Evolutionary conservation across 2,888 invertebrate genomes (phyloP).

Genomic region (Celastrina argiolus): DNA sequence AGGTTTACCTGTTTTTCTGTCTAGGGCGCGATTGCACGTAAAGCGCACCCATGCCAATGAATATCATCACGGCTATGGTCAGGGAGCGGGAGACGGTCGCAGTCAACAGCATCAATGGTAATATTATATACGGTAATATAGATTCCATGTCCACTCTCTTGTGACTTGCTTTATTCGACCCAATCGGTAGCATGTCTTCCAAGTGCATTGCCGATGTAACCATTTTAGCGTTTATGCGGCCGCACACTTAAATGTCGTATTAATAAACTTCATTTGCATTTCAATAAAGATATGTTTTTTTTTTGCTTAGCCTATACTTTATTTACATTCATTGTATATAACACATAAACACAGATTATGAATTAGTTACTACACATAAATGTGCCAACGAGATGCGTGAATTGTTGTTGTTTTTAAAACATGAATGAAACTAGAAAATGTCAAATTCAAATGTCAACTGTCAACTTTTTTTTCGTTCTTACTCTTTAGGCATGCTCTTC

Average conservation of each 20-base stretch:
- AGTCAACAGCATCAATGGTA: conserved; percentile 56
- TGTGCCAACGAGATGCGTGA: conserved; percentile 7
- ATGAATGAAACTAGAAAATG: neutral
- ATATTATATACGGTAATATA: conserved; percentile 59
- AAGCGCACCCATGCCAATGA: conserved; percentile 62
- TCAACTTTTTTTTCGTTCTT: conserved; percentile 23
- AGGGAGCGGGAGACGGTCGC: conserved; percentile 56
- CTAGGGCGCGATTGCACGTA: conserved; percentile 64
- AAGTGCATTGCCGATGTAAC: conserved; percentile 47
- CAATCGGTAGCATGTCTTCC: conserved; percentile 55
- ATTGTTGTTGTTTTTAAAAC: conserved; percentile 25
- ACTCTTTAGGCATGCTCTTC: too few relatives aligned
- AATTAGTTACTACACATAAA: too few relatives aligned
- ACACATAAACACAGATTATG: too few relatives aligned
- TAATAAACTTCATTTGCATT: neutral
- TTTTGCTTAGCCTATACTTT: neutral
- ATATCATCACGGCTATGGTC: conserved; percentile 59
- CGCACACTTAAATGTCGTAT: neutral
- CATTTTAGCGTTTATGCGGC: conserved; percentile 38
- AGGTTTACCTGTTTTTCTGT: conserved; percentile 62
- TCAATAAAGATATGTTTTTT: neutral
- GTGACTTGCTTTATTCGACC: conserved; percentile 43
- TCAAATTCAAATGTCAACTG: conserved; percentile 34
- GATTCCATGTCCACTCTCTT: conserved; percentile 61
- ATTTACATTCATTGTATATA: conserved; percentile 19